phyloP scores from a whole-genome alignment of 2,797 vertebrate genomes.

The Alosa sapidissima region DNA sequence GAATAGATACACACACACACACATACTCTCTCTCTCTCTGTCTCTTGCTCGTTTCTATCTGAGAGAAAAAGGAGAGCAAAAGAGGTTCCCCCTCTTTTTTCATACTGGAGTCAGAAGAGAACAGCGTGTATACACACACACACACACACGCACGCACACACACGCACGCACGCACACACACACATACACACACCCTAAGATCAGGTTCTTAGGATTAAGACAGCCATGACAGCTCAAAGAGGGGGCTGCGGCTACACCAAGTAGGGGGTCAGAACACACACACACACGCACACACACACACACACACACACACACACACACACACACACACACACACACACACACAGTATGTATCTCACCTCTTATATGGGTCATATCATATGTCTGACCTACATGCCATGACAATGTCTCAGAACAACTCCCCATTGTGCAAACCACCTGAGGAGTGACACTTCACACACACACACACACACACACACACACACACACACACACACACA shows the following conservation, averaged over 20 bases:
- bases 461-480: constrained; percentile 18
- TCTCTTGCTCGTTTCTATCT: too few relatives aligned
- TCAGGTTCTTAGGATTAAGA: too few relatives aligned
- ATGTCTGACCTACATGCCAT: background rate
- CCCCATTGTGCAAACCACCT: background rate
- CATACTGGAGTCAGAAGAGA: too few relatives aligned
- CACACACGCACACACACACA: background rate
- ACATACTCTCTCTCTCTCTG: background rate
- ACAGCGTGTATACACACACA: background rate
- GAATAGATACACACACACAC: background rate
- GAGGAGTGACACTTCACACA: background rate
- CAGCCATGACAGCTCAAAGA: too few relatives aligned
- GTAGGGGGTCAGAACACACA: background rate
- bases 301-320: background rate
- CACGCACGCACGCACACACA: constrained; percentile 43
- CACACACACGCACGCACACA: constrained; percentile 29
- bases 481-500: constrained; percentile 10
- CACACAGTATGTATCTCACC: background rate
- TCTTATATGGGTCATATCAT: background rate
- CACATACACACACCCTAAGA: background rate
- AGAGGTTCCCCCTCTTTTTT: too few relatives aligned
- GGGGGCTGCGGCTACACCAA: too few relatives aligned
- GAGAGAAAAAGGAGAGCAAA: too few relatives aligned
- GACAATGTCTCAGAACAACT: background rate
- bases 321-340: background rate